Percentiles rank a stretch among this genome's conserved stretches.
Evolutionary conservation across 2,888 invertebrate genomes (phyloP).

Genomic region (Drosophila formosana): DNA sequence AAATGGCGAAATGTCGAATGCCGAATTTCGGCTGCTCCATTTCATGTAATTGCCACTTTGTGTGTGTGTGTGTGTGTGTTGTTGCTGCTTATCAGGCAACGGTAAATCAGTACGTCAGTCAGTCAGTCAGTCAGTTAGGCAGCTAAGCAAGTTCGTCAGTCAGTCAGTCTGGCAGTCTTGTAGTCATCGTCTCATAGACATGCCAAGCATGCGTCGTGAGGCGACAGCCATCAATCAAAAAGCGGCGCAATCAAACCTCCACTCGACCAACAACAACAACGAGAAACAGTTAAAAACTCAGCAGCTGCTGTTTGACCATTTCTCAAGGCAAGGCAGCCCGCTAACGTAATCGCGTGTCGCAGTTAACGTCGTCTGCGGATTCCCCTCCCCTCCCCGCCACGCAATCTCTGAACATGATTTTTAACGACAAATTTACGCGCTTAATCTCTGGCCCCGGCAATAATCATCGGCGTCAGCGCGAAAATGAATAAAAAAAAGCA

Average conservation of each 20-base stretch:
- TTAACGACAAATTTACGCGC: slow-evolving; percentile 80
- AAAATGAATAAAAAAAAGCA: slow-evolving; percentile 1
- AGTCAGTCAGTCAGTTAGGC: slow-evolving; percentile 17
- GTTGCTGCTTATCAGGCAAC: slow-evolving; percentile 62
- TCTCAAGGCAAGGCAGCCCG: slow-evolving; percentile 25
- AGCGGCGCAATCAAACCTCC: slow-evolving; percentile 58
- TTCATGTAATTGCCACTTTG: slow-evolving; percentile 73
- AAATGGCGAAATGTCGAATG: slow-evolving; percentile 62
- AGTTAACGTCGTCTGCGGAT: slow-evolving; percentile 18
- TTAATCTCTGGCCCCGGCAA: slow-evolving; percentile 68
- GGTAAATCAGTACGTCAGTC: slow-evolving; percentile 74
- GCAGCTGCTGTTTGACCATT: slow-evolving; percentile 53
- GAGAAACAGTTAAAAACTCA: slow-evolving; percentile 56
- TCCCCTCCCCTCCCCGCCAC: background rate
- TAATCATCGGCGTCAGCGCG: slow-evolving; percentile 50
- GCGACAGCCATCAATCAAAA: slow-evolving; percentile 79
- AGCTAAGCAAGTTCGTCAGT: slow-evolving; percentile 28
- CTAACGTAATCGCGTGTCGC: slow-evolving; percentile 54
- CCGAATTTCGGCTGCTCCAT: slow-evolving; percentile 61
- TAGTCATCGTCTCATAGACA: slow-evolving; percentile 54
- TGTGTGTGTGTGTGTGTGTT: slow-evolving; percentile 4
- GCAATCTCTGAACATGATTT: slow-evolving; percentile 69
- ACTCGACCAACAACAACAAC: slow-evolving; percentile 19
- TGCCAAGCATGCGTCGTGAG: slow-evolving; percentile 73
- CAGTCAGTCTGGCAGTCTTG: slow-evolving; percentile 12